Percentiles rank a stretch among this genome's conserved stretches.
Conservation (phyloP, 2,113 vertebrate species). For the Benitochromis conjunctus region DNA sequence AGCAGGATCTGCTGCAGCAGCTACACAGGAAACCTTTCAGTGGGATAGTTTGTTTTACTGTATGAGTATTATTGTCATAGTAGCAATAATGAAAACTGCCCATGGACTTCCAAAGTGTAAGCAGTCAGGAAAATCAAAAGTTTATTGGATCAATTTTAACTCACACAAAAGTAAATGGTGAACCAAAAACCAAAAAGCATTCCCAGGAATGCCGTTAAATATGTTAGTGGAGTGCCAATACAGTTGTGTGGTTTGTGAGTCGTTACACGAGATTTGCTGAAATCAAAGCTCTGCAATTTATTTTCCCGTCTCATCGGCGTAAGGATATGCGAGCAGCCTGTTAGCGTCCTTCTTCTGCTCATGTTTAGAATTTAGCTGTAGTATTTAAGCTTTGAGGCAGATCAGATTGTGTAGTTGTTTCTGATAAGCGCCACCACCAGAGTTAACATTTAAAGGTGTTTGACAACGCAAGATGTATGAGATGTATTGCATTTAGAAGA, state of each 20-base stretch:
- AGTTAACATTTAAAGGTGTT: not conserved
- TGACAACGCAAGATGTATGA: not conserved
- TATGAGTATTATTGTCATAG: not conserved
- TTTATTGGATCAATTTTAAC: slow-evolving; percentile 16
- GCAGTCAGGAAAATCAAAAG: not conserved
- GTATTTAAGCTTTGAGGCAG: not conserved
- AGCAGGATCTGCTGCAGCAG: not conserved
- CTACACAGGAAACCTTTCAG: not conserved
- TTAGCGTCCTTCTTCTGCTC: not conserved
- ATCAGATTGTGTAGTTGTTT: not conserved
- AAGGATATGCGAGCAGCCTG: not conserved
- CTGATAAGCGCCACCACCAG: not conserved
- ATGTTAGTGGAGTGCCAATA: not conserved
- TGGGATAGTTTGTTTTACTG: not conserved
- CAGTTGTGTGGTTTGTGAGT: not conserved
- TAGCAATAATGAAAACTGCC: not conserved
- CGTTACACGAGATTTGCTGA: not conserved
- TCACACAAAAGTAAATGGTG: not conserved
- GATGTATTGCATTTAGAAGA: not conserved
- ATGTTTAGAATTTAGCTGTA: not conserved
- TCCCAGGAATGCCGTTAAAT: not conserved
- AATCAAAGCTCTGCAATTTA: not conserved
- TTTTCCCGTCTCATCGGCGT: not conserved
- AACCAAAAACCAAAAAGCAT: not conserved
- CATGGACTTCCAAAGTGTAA: not conserved